Evolutionary conservation across 2,888 invertebrate species (phyloP), one percentile per base, ranked within the genome.

Genomic region (Rhagonycha fulva): DNA sequence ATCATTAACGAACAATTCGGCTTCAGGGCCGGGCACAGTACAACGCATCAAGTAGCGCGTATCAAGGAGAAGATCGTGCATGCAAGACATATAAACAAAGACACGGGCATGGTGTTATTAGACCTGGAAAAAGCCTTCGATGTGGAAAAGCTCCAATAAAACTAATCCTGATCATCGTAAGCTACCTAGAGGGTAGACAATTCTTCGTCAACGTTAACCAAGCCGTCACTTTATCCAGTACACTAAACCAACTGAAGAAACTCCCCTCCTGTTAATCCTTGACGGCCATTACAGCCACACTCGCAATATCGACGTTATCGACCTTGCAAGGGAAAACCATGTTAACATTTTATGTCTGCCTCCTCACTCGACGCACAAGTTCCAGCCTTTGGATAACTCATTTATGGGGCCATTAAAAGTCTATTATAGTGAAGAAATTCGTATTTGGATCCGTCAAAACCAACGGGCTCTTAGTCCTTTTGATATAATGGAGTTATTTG

Each of bases 271-370:
- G 23, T 77, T 77, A 66, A 78, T 80, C 12, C 73, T 79, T 71
- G 82, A 84, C 80, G 82, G 83, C 2, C 82, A 84, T 68, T 82
- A 76, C 61, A 77, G 71, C 68, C 83, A 84, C 67, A 84, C 81
- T 63, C 78, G 78, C 0, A 83, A 84, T 72, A 80, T 84, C 14
- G 82, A 83, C 75, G 60, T 83, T 9, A 82, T 84, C 73, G 19
- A 68, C n/a, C 14, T 73, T 9, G 68, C 68, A 11, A 68, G 68
- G 23, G 68, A 72, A 26, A 68, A 72, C 11, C 14, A 69, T 30
- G 30, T 63, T 12, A 11, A 9, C 12, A 74, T 74, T 10, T 5
- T 74, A 7, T 74, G 28, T 3, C n/a, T 70, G 81, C 81, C 62
- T 61, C 69, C 69, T 82, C 83, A 66, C 84, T 84, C 72, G 82